A percentile compares a stretch with the other conserved stretches of the same genome.
These are phyloP conservation scores for Pammene fasciana DNA, from an alignment of 2,888 invertebrate species.

Conservation along the genomic window DNA sequence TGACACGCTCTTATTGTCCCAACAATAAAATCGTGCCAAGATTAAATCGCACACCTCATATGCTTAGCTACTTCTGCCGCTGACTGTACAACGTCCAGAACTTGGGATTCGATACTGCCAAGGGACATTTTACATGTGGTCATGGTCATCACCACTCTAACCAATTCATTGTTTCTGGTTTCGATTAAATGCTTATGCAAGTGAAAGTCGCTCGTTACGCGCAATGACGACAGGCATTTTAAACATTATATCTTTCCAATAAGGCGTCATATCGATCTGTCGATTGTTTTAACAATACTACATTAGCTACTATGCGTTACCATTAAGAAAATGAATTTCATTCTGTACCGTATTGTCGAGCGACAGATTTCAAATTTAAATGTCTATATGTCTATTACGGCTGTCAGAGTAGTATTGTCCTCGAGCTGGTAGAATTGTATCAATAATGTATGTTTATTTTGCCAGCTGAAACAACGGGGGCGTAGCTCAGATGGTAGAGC, in stretches of 20 bases:
- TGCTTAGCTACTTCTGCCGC: no score
- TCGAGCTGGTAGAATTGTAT: slow-evolving; percentile 8
- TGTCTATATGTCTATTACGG: no score
- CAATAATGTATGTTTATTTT: slow-evolving; percentile 20
- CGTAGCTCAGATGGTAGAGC: slow-evolving; percentile 84
- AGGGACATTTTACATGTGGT: not conserved
- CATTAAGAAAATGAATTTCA: no score
- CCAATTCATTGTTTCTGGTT: not conserved
- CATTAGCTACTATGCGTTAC: no score
- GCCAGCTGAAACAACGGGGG: slow-evolving; percentile 58
- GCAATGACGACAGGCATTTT: not conserved
- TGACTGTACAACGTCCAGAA: no score
- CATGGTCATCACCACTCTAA: not conserved
- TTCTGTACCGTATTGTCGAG: no score
- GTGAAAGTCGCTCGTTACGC: slow-evolving; percentile 24
- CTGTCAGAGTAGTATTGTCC: not conserved
- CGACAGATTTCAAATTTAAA: no score
- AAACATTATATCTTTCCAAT: not conserved
- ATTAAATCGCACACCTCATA: no score
- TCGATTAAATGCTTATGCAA: slow-evolving; percentile 24
- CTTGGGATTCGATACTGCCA: no score
- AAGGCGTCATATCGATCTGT: not conserved
- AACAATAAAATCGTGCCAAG: no score
- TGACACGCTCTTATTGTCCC: no score
- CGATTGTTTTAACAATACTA: not conserved